Percentiles rank a stretch among this genome's conserved stretches.
Evolutionary conservation across 2,797 vertebrate species (phyloP).

Genomic region (Peromyscus eremicus): DNA sequence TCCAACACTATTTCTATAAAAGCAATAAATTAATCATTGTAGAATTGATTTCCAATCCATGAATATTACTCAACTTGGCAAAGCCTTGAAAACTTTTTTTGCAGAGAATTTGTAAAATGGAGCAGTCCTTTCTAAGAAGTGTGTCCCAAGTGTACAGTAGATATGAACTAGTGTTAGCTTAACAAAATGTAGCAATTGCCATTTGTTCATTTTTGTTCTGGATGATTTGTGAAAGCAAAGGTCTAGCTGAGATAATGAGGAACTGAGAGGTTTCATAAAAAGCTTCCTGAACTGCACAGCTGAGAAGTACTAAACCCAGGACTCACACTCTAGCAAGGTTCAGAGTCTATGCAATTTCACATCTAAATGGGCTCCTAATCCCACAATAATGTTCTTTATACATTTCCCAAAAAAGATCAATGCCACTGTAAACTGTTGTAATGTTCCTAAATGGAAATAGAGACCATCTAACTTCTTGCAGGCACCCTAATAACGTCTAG

Average conservation of each 20-base stretch:
- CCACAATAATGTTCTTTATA: neutral
- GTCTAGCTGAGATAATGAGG: neutral
- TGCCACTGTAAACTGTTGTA: neutral
- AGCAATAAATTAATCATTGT: neutral
- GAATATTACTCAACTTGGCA: neutral
- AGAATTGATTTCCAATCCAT: neutral
- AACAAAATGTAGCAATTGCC: neutral
- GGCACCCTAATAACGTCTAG: neutral
- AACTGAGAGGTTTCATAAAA: neutral
- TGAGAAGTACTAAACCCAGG: neutral
- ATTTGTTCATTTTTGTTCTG: neutral
- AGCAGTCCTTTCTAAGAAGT: neutral
- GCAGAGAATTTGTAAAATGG: neutral
- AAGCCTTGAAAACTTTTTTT: neutral
- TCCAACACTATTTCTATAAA: neutral
- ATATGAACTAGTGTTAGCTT: neutral
- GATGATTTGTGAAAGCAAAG: neutral
- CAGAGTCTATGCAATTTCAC: neutral
- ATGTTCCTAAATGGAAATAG: neutral
- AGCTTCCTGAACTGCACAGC: neutral
- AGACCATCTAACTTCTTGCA: neutral
- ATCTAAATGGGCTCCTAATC: neutral
- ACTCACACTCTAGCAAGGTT: neutral
- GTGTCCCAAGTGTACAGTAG: neutral
- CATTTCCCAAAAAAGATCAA: neutral